Base-by-base conservation (phyloP, 2,888 invertebrate species). In the Troides helena region DNA sequence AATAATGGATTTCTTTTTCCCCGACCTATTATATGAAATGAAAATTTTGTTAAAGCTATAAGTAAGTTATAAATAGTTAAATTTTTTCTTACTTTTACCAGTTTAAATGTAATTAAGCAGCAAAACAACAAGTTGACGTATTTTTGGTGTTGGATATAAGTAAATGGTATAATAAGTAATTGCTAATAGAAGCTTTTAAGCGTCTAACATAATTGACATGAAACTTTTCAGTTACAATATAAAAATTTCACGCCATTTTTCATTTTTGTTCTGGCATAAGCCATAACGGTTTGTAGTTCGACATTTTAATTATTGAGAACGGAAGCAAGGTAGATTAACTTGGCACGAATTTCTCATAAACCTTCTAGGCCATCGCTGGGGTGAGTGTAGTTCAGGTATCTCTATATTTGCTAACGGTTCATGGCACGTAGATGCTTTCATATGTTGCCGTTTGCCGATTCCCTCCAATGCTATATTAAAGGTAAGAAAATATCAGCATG, bases 301-400 rank as follows among this genome's bases (percentile, higher is more conserved):
- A 62, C 50, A 53, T 70, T 66, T 66, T 62, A 66, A 62, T 88
- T 87, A 88, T 89, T 89, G 88, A 83, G 83, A 85, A 77, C 89
- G 90, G 89, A 90, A 90, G 85, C 77, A 78, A 67, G 77, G 80
- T 80, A 87, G 89, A 90, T 89, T 89, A 88, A 82, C 84, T 81
- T 77, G 85, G 84, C 89, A 88, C 89, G 89, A 89, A 86, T 85
- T 85, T 80, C 89, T 87, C 86, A 87, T 87, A 88, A 87, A 86
- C 86, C 82, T 87, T 88, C 83, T 81, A 83, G 86, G 85, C 78
- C 84, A 83, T 81, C 86, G 87, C 86, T 88, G 87, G 85, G 78
- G 74, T 69, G 65, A 72, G 72, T 65, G 72, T 74, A 67, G 64
- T 67, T 70, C 23, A 70, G 71, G 68, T 74, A 70, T 76, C 77